These are phyloP conservation scores for Cyprinus carpio DNA, from an alignment of 2,113 vertebrate species.

Conservation along the genomic window DNA sequence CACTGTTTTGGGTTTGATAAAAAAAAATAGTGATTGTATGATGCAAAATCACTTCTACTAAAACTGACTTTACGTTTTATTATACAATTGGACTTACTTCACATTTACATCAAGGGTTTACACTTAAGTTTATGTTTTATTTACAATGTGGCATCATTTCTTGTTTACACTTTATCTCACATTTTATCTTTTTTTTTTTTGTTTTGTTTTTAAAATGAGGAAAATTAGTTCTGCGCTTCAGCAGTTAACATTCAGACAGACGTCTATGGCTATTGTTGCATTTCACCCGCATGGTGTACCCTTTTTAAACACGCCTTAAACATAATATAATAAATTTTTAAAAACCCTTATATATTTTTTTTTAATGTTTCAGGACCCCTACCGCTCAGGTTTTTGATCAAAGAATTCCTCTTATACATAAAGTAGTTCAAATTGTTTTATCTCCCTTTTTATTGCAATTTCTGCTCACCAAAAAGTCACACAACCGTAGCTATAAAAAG, in stretches of 20 bases:
- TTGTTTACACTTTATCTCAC: background rate
- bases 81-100: too few relatives aligned
- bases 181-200: too few relatives aligned
- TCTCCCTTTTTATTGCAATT: background rate
- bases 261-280: background rate
- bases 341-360: too few relatives aligned
- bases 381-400: background rate
- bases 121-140: too few relatives aligned
- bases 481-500: background rate
- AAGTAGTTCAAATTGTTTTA: background rate
- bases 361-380: background rate
- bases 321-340: background rate
- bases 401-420: background rate
- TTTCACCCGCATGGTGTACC: background rate
- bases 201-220: background rate
- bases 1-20: background rate
- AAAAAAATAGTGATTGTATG: background rate
- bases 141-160: background rate
- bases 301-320: background rate
- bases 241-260: background rate
- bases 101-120: too few relatives aligned
- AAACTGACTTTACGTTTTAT: too few relatives aligned
- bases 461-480: background rate
- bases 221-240: background rate
- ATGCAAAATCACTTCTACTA: background rate